These are phyloP conservation scores for Ciconia boyciana DNA, from an alignment of 2,113 vertebrate species.

Conservation along the genomic window DNA sequence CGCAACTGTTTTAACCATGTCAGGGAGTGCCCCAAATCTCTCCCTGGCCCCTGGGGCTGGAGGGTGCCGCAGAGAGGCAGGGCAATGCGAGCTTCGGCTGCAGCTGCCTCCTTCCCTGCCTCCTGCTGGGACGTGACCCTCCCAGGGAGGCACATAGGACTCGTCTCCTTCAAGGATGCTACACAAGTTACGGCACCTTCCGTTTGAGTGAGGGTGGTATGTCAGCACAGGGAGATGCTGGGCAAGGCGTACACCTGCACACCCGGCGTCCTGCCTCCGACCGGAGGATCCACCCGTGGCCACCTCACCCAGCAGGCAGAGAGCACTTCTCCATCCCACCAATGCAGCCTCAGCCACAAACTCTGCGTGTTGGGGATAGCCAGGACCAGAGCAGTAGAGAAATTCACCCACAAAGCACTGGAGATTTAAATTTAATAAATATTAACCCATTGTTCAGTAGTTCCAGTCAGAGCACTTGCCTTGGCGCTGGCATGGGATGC, in stretches of 20 bases:
- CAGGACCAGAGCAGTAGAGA: background rate
- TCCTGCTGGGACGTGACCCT: background rate
- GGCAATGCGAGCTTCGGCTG: accelerated
- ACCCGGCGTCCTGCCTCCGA: accelerated
- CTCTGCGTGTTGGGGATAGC: accelerated
- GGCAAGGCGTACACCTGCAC: background rate
- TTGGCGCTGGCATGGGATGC: background rate
- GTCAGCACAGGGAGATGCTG: background rate
- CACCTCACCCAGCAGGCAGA: background rate
- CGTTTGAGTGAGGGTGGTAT: background rate
- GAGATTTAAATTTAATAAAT: background rate
- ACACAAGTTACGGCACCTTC: background rate
- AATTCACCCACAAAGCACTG: background rate
- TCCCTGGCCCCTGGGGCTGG: accelerated
- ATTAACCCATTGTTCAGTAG: background rate
- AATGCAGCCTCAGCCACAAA: background rate
- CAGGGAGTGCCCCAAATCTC: background rate
- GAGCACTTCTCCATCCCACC: background rate
- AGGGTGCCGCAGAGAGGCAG: background rate
- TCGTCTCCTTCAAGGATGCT: background rate
- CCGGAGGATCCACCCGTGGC: accelerated
- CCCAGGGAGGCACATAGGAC: background rate
- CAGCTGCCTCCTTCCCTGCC: background rate
- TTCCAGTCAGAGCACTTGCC: background rate
- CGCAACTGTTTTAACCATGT: background rate